Evolutionary conservation across 2,888 invertebrate species (phyloP), one percentile per base, ranked within the genome.

Genomic region (Ernsta delagoae): DNA sequence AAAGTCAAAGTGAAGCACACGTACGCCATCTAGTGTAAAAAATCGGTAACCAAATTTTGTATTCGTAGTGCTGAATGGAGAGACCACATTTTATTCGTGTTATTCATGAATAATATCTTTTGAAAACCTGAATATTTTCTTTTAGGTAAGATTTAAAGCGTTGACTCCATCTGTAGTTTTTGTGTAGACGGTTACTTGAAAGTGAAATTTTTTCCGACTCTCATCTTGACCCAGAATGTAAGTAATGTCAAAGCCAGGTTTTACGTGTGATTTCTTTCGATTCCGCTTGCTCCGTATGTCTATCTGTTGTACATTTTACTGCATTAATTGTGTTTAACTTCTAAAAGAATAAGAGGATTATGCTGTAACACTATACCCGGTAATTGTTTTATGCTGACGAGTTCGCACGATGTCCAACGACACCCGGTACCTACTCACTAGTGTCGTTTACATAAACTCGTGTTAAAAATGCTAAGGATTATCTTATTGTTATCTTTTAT

Each of bases 51-150:
- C 89, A 87, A 88, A 91, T 88, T 93, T 92, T 93, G 93, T 93
- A 92, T 93, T 93, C 91, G 92, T 93, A 91, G 92, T 91, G 88
- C 86, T 89, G 91, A 87, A 90, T 92, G 91, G 89, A 87, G 86
- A 87, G n/a, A 90, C 86, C 89, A 92, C 92, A 90, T 89, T 92
- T 93, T 53, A 90, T 86, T 86, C 82, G 85, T 87, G 88, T 90
- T 93, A 92, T 90, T 85, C 85, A 93, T 93, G 91, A 93, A 83
- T 87, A 79, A 80, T 86, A 87, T 85, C 85, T 87, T 84, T 82
- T 89, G 84, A 89, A 88, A 86, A 83, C 85, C 80, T 83, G 83
- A 85, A 86, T 86, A 87, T 88, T 86, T 87, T 83, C 78, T 83
- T 84, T 83, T 88, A 90, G 92, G 93, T 93, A 85, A 92, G 93